Evolutionary conservation across 2,888 invertebrate species (phyloP), one percentile per base, ranked within the genome.

Genomic region (Tridacna crocea): DNA sequence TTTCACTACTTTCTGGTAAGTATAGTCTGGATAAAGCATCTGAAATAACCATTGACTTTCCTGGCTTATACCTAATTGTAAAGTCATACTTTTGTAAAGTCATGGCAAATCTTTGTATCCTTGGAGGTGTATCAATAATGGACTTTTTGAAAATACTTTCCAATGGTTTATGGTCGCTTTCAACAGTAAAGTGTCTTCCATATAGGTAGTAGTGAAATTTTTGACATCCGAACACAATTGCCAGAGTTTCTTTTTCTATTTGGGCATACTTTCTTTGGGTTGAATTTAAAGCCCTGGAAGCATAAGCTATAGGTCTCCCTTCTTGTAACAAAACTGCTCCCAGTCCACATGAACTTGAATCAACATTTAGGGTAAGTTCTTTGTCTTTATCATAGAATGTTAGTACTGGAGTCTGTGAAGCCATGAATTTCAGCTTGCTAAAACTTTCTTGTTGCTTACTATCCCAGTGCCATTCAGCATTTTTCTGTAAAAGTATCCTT

Each of bases 271-370:
- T 76, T 48, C 79, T 75, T 70, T 87, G 77, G 0, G 74, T 77
- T 48, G 46, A 26, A 48, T 83, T 85, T 27, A 87, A 55, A n/a
- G 82, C 85, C 24, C 80, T 70, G 22, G 82, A 85, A n/a, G 77
- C 79, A 68, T 77, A 85, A 46, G 84, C 84, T 12, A 80, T 75
- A 4, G 82, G 78, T 75, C 77, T 76, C 0, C 68, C 77, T n/a
- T 85, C 63, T 60, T 82, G 82, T 13, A 77, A 15, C 13, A 83
- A 24, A 0, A 81, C 87, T 55, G 87, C 75, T 13, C 88, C 89
- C n/a, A 90, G 51, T 2, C 87, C 88, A 65, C 85, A 63, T 27
- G 82, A 81, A 46, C 82, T 84, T 15, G 88, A 87, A 74, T 90
- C 89, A 55, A 83, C 85, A 55, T 48, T 79, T 11, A 85, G 46